Base-by-base conservation (phyloP, 2,797 vertebrate genomes). In the Syndactyla subalaris region DNA sequence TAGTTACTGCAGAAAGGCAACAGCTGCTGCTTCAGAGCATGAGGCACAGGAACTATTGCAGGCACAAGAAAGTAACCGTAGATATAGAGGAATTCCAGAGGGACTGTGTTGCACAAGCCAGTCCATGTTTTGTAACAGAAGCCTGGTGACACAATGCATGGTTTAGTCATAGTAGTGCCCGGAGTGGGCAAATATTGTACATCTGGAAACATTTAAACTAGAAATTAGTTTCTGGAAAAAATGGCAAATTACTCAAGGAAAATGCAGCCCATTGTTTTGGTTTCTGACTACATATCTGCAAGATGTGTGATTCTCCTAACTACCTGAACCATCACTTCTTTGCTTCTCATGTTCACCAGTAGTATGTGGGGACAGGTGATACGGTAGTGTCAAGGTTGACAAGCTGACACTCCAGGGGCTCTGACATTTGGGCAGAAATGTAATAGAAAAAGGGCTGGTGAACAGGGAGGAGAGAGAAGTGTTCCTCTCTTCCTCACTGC, bases 201-300 rank as follows among this genome's bases (percentile, higher is more conserved):
- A 95, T 94, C 87, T 97, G 95, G 94, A 94, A 96, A 45, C 45
- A 32, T 88, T 96, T 94, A 89, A 84, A 76, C 21, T 45, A 90
- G 59, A 71, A 76, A 88, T 91, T 91, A 84, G 73, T 93, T 95
- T 90, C 76, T 95, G 92, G 95, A 62, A 92, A 92, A 91, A 93
- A 86, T 1, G 6, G 73, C n/a, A 75, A 46, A 75, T 93, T 89
- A 85, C n/a, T 93, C 34, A n/a, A 84, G 85, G 63, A 93, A 67
- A 91, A 84, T 73, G 11, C 22, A 78, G 61, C 51, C 73, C 48
- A 78, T 89, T 95, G 57, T 89, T 36, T 51, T 91, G 38, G 63
- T 66, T 81, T 81, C 62, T 75, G 73, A 41, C 38, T 91, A 41
- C 14, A 0, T 57, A 66, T 74, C 74, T 77, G 6, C 49, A 52